Conservation (phyloP, 1,140 invertebrate species). For the Drosophila fuyamai region DNA sequence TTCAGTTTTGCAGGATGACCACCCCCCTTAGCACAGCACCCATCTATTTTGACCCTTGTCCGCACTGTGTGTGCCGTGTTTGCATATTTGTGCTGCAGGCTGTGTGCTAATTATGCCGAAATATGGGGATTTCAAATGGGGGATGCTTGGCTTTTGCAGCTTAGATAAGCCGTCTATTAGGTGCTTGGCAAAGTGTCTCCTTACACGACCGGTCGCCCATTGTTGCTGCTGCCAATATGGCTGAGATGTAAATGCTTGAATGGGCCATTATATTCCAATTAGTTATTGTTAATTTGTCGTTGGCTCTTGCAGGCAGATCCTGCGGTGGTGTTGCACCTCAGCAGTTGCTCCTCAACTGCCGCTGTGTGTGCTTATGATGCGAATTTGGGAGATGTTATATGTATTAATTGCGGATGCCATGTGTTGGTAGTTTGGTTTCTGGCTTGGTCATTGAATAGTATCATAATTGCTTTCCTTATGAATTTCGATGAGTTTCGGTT, state of each 20-base stretch:
- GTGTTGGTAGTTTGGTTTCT: conserved; percentile 9
- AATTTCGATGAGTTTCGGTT: conserved; percentile 29
- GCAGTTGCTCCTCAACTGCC: not conserved
- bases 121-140: conserved; percentile 46
- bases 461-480: conserved; percentile 39
- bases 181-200: conserved; percentile 37
- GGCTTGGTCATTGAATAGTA: conserved; percentile 7
- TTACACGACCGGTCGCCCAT: conserved; percentile 14
- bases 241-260: conserved; percentile 37
- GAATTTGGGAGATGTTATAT: conserved; percentile 9
- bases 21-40: not conserved
- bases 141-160: conserved; percentile 21
- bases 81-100: conserved; percentile 45
- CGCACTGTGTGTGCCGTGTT: conserved; percentile 23
- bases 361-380: conserved; percentile 1
- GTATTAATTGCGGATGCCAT: conserved; percentile 38
- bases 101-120: conserved; percentile 67
- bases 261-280: conserved; percentile 71
- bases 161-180: conserved; percentile 16
- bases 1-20: not conserved
- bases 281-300: conserved; percentile 79
- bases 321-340: conserved; percentile 34
- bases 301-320: conserved; percentile 17
- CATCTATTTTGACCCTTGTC: not conserved
- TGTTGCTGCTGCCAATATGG: conserved; percentile 24